Base-by-base conservation (phyloP, 2,113 vertebrate genomes). In the Proterorhinus semilunaris region DNA sequence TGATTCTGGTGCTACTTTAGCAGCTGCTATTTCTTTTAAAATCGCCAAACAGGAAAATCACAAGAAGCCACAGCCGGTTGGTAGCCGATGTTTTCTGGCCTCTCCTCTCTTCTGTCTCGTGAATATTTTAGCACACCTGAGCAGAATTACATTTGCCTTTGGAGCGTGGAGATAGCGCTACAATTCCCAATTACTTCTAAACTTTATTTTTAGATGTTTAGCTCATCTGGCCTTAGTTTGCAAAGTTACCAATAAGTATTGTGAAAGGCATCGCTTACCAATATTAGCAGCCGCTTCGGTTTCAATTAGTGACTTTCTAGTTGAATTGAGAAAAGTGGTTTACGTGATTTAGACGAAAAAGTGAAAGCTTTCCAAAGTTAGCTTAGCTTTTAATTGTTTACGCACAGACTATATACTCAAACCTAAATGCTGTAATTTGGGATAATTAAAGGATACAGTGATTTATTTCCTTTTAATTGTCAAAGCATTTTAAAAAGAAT, bases 41-140 rank as follows among this genome's bases (percentile, higher is more conserved):
- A 36, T 36, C 2, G 27, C 3, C 27, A 36, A 36, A 36, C 27
- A 36, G 27, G 27, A 36, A 36, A 36, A 36, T 36, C 27, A 36
- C 27, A 36, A 36, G 71, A 13, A 80, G 80, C 74, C 74, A 8
- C 72, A 65, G 80, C 71, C 45, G 62, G 71, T 79, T 63, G 45
- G 74, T 79, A 79, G 71, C 82, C 74, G 80, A 81, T 87, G 72
- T 79, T 82, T 52, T 4, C 78, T 75, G 79, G 78, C 83, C 82
- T 91, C 83, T 85, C 75, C 79, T 70, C 79, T 75, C 66, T 64
- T 84, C 21, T 77, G 83, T 80, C 84, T 83, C 42, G 83, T 92
- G 86, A 92, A 92, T 93, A 89, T 92, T 92, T 87, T 89, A 92
- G 78, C 73, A 78, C 84, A 86, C 85, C 88, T 89, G 91, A 92